These are phyloP conservation scores for Ophion obscuratus DNA, from an alignment of 2,888 invertebrate genomes.

Conservation along the genomic window DNA sequence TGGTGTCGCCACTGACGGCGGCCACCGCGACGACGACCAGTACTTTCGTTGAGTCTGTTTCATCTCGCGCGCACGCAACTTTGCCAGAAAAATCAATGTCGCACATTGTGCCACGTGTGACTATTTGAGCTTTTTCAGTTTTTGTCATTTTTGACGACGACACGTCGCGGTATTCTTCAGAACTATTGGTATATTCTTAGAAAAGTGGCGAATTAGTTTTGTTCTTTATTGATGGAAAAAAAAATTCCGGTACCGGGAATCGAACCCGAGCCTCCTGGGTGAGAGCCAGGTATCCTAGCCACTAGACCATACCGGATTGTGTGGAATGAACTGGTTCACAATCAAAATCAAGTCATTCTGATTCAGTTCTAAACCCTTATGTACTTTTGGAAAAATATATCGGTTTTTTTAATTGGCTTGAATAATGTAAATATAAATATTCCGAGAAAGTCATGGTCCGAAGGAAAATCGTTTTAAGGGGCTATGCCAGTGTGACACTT, in stretches of 20 bases:
- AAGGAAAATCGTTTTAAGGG: too few species aligned
- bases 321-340: too few species aligned
- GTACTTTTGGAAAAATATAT: too few species aligned
- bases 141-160: neutral
- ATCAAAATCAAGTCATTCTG: too few species aligned
- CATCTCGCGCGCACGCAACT: conserved; percentile 47
- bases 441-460: too few species aligned
- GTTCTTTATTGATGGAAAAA: conserved; percentile 7
- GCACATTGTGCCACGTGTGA: neutral
- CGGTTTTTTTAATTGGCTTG: too few species aligned
- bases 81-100: conserved; percentile 55
- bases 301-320: conserved; percentile 85
- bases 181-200: neutral
- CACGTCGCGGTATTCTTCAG: neutral
- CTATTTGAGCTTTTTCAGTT: neutral
- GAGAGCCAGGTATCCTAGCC: conserved; percentile 87
- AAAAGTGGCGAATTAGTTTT: neutral
- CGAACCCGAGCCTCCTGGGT: conserved; percentile 88
- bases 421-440: too few species aligned
- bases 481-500: too few species aligned
- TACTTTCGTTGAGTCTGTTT: conserved; percentile 6
- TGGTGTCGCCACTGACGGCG: conserved; percentile 10
- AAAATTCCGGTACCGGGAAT: conserved; percentile 86
- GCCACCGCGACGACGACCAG: conserved; percentile 4
- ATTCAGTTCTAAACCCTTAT: too few species aligned